A percentile compares a stretch with the other conserved stretches of the same genome.
These are phyloP conservation scores for Gryon sp. DNA, from an alignment of 1,140 invertebrate species.

Conservation along the genomic window DNA sequence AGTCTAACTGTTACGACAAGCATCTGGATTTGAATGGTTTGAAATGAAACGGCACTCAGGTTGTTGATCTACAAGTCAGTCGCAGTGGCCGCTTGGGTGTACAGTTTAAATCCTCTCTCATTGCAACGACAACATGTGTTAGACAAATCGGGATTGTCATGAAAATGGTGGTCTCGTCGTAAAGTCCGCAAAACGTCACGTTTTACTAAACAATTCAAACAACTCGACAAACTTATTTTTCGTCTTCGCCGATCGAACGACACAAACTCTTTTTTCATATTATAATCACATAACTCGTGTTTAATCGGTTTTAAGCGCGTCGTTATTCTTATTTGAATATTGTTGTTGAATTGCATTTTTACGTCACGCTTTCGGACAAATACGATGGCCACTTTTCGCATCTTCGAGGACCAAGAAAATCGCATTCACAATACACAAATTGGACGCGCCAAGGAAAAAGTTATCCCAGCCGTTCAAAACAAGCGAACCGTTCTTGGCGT, in stretches of 20 bases:
- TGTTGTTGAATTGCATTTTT: no score
- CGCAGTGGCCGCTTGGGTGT: not conserved
- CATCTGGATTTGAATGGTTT: no score
- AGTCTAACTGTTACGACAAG: constrained; percentile 30
- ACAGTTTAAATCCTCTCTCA: constrained; percentile 17
- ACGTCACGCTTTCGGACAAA: constrained; percentile 38
- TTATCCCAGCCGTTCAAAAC: constrained; percentile 76
- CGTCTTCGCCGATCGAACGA: no score
- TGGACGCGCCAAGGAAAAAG: constrained; percentile 49
- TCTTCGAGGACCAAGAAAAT: constrained; percentile 86
- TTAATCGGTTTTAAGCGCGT: no score
- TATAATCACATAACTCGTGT: no score
- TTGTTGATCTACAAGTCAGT: constrained; percentile 47
- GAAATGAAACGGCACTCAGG: constrained; percentile 56
- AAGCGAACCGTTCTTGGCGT: constrained; percentile 82
- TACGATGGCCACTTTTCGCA: constrained; percentile 83
- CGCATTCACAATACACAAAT: constrained; percentile 65
- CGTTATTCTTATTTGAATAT: no score
- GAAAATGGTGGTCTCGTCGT: constrained; percentile 37
- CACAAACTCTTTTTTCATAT: no score
- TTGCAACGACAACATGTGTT: constrained; percentile 48
- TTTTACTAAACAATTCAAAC: not conserved
- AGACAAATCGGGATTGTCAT: not conserved
- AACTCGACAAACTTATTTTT: not conserved
- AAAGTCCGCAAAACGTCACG: constrained; percentile 34